Evolutionary conservation across 2,888 invertebrate genomes (phyloP).

Genomic region (Conchocele bisecta): DNA sequence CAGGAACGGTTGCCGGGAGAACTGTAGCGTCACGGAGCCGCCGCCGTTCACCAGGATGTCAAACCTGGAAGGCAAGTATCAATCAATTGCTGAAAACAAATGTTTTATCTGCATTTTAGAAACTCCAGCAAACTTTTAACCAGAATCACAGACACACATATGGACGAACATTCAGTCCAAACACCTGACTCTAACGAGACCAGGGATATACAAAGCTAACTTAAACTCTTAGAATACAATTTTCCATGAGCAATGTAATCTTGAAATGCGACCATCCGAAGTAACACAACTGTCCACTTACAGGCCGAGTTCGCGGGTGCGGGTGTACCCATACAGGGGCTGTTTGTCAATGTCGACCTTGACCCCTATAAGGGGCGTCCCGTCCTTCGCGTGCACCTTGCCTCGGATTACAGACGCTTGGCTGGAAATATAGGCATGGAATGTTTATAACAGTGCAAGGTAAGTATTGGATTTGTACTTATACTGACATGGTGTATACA

Average conservation of each 20-base stretch:
- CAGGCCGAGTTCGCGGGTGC: slow-evolving; percentile 83
- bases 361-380: slow-evolving; percentile 97
- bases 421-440: slow-evolving; percentile 87
- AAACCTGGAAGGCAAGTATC: slow-evolving; percentile 88
- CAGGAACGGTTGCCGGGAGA: slow-evolving; percentile 96
- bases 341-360: slow-evolving; percentile 97
- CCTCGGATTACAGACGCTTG: slow-evolving; percentile 99
- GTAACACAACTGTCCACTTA: slow-evolving; percentile 69
- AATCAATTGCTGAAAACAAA: not conserved
- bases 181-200: too few species aligned
- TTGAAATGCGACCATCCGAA: too few species aligned
- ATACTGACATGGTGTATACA: too few species aligned
- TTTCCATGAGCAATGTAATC: too few species aligned
- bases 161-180: too few species aligned
- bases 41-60: slow-evolving; percentile 99
- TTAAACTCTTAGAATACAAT: too few species aligned
- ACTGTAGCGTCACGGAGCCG: slow-evolving; percentile 97
- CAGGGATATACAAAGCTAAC: too few species aligned
- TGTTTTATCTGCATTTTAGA: too few species aligned
- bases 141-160: too few species aligned
- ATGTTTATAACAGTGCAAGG: too few species aligned
- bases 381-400: slow-evolving; percentile 96
- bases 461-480: too few species aligned
- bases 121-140: too few species aligned
- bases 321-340: slow-evolving; percentile 96